phyloP scores from a whole-genome alignment of 2,113 vertebrate genomes.

The Ursus arctos region DNA sequence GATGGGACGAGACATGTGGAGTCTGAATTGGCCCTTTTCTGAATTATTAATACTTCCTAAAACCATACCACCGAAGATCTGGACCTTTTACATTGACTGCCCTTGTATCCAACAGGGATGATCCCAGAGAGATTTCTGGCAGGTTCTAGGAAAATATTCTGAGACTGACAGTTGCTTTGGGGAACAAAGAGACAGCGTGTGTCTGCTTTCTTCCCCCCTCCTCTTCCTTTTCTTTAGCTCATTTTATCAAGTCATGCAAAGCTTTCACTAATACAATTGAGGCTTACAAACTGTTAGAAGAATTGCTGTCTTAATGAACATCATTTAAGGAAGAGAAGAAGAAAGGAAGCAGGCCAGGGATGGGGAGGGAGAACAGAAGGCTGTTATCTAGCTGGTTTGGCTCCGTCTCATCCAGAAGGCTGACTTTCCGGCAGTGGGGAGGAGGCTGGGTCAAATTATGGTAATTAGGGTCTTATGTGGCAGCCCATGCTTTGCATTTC shows the following conservation, averaged over 20 bases:
- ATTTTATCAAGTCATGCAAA: constrained; percentile 78
- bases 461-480: constrained; percentile 79
- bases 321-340: constrained; percentile 74
- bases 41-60: constrained; percentile 68
- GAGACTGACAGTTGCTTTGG: constrained; percentile 67
- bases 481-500: constrained; percentile 78
- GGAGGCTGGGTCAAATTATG: constrained; percentile 79
- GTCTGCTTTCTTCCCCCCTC: neutral
- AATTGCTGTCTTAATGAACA: constrained; percentile 73
- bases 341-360: constrained; percentile 27
- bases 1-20: neutral
- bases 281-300: constrained; percentile 77
- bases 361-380: constrained; percentile 75
- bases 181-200: constrained; percentile 62
- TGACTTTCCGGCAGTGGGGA: constrained; percentile 72
- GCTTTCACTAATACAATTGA: constrained; percentile 78
- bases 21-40: constrained; percentile 26
- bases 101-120: constrained; percentile 13
- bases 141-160: constrained; percentile 63
- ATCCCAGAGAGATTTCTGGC: constrained; percentile 59
- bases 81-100: constrained; percentile 54
- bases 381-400: constrained; percentile 76
- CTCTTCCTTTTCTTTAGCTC: constrained; percentile 66
- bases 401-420: constrained; percentile 78
- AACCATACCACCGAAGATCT: constrained; percentile 22